These are phyloP conservation scores for Toxotes lorentzi DNA, from an alignment of 2,797 vertebrate species.

Conservation along the genomic window DNA sequence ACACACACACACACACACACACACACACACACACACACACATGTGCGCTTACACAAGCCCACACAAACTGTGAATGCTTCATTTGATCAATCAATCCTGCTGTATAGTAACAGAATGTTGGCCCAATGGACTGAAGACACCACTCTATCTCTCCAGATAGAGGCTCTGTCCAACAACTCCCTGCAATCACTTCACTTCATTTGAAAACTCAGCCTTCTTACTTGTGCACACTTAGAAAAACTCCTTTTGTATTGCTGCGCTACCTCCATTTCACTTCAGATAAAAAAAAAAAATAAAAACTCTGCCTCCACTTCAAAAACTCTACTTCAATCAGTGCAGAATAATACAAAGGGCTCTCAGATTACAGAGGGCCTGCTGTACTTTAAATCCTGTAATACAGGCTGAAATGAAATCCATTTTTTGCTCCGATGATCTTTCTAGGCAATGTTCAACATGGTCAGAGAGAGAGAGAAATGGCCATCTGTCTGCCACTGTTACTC, in stretches of 20 bases:
- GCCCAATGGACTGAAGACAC: slow-evolving; percentile 72
- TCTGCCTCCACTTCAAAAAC: slow-evolving; percentile 72
- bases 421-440: slow-evolving; percentile 82
- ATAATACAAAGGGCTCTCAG: slow-evolving; percentile 76
- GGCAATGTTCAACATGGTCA: slow-evolving; percentile 83
- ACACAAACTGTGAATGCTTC: slow-evolving; percentile 58
- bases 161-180: slow-evolving; percentile 61
- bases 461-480: slow-evolving; percentile 74
- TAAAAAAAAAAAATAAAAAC: slow-evolving; percentile 33
- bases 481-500: slow-evolving; percentile 73
- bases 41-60: slow-evolving; percentile 27
- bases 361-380: slow-evolving; percentile 75
- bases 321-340: slow-evolving; percentile 75
- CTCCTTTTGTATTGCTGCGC: slow-evolving; percentile 52
- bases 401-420: slow-evolving; percentile 84
- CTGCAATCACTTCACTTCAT: slow-evolving; percentile 64
- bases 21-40: slow-evolving; percentile 24
- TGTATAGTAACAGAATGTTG: slow-evolving; percentile 51
- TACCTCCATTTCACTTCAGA: slow-evolving; percentile 68
- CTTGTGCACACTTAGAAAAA: slow-evolving; percentile 64
- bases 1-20: slow-evolving; percentile 31
- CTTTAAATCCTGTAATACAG: slow-evolving; percentile 81
- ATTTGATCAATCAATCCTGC: slow-evolving; percentile 67
- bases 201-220: slow-evolving; percentile 60
- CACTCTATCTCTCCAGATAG: slow-evolving; percentile 50